Base-by-base conservation (phyloP, 2,797 vertebrate species). In the Macrochelys suwanniensis region DNA sequence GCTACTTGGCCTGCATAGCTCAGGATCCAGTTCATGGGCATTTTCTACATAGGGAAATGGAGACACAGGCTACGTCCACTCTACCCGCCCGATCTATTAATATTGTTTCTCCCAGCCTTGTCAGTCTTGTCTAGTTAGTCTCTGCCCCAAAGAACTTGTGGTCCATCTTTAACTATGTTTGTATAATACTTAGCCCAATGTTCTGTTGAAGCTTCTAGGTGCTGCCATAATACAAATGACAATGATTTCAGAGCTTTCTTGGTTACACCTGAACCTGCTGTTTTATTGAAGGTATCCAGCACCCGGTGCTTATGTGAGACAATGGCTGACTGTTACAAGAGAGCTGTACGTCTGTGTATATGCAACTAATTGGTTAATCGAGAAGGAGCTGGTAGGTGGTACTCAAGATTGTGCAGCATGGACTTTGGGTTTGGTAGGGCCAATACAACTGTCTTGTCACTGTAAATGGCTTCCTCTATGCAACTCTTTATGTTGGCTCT, bases 401-500 rank as follows among this genome's bases (percentile, higher is more conserved):
- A 76, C 23, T 74, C 71, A 76, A 47, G 3, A 28, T 11, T 12
- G 23, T 76, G 42, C 28, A 76, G 71, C 42, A 26, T 8, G 7
- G 7, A 79, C 6, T 56, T n/a, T 77, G 56, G 11, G 42, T 81
- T 90, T 83, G 79, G 5, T n/a, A 90, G 51, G 61, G 50, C 26
- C 68, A 45, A 42, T 84, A 80, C 79, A 82, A 80, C 85, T 3
- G 84, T 93, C 57, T 2, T 95, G 86, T 88, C 49, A 53, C 81
- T 77, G 56, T 61, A 88, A 56, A 85, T 89, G 7, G 61, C 12
- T 93, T 96, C 93, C 50, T 94, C 59, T 57, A 81, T 33, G 68
- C 91, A 92, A 93, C 23, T 26, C 71, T 49, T 37, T 57, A 89
- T 10, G 10, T 19, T 11, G 4, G 53, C 61, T 88, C 23, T 71